phyloP scores from a whole-genome alignment of 2,888 invertebrate species.

The Drepana falcataria region DNA sequence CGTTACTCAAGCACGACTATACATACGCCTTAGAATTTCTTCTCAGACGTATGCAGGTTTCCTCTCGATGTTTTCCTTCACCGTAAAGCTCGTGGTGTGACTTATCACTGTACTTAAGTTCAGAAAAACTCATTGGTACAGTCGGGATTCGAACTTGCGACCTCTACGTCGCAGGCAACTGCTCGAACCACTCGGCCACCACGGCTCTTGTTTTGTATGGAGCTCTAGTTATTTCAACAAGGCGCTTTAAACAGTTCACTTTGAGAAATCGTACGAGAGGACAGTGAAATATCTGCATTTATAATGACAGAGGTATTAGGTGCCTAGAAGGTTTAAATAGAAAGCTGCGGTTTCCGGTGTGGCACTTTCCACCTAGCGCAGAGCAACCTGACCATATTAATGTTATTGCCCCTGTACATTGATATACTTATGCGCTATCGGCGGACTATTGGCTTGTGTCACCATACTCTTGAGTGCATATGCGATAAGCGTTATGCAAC shows the following conservation, averaged over 20 bases:
- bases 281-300: constrained; percentile 18
- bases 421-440: constrained; percentile 12
- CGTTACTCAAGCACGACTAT: too few relatives aligned
- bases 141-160: too few relatives aligned
- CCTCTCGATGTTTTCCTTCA: too few relatives aligned
- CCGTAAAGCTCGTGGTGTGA: too few relatives aligned
- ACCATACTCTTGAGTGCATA: background rate
- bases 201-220: too few relatives aligned
- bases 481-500: background rate
- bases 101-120: too few relatives aligned
- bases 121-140: too few relatives aligned
- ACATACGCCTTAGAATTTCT: too few relatives aligned
- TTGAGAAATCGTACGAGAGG: background rate
- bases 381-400: constrained; percentile 29
- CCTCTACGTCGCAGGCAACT: too few relatives aligned
- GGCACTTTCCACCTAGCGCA: constrained; percentile 47
- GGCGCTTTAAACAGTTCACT: background rate
- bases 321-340: constrained; percentile 28
- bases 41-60: too few relatives aligned
- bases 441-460: background rate
- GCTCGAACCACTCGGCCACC: too few relatives aligned
- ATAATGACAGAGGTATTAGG: constrained; percentile 29
- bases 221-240: background rate
- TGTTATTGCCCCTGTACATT: constrained; percentile 39
- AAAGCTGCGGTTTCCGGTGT: constrained; percentile 56